These are phyloP conservation scores for Tribolium freemani DNA, from an alignment of 2,888 invertebrate genomes.

Conservation along the genomic window DNA sequence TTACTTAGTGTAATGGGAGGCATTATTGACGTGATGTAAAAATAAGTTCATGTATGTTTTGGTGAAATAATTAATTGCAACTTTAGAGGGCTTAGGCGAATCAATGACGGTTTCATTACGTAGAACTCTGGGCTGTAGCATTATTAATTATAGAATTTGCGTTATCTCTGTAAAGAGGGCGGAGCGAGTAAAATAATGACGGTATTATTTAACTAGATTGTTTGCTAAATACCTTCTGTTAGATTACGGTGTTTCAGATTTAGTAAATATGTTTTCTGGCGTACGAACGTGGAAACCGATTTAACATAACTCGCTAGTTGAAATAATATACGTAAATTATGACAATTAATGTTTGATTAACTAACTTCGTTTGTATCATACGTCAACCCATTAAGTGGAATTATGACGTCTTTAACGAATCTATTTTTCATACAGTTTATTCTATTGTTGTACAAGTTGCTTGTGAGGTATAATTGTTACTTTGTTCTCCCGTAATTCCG, in stretches of 20 bases:
- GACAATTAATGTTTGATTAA: constrained; percentile 18
- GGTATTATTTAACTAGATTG: constrained; percentile 46
- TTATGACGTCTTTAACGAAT: constrained; percentile 28
- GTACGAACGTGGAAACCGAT: not conserved
- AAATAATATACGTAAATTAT: constrained; percentile 28
- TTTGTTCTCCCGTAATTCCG: constrained; percentile 29
- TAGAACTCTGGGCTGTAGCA: constrained; percentile 19
- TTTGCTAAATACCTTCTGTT: constrained; percentile 45
- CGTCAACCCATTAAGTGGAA: constrained; percentile 24
- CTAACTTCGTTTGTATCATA: constrained; percentile 13
- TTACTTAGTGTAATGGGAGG: too few relatives aligned
- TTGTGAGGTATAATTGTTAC: not conserved
- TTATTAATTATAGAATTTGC: constrained; percentile 54
- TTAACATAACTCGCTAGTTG: constrained; percentile 3
- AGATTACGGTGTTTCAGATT: constrained; percentile 42
- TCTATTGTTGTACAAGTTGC: constrained; percentile 1
- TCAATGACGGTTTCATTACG: constrained; percentile 22
- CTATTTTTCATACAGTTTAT: constrained; percentile 30
- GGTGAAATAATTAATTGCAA: not conserved
- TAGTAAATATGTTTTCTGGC: constrained; percentile 21
- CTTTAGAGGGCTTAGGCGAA: not conserved
- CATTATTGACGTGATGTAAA: not conserved
- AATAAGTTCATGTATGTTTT: not conserved
- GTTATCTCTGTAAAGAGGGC: constrained; percentile 52
- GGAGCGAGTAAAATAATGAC: constrained; percentile 45